Percentiles rank a stretch among this genome's conserved stretches.
phyloP scores from a whole-genome alignment of 2,113 vertebrate genomes.

The Cranoglanis bouderius region DNA sequence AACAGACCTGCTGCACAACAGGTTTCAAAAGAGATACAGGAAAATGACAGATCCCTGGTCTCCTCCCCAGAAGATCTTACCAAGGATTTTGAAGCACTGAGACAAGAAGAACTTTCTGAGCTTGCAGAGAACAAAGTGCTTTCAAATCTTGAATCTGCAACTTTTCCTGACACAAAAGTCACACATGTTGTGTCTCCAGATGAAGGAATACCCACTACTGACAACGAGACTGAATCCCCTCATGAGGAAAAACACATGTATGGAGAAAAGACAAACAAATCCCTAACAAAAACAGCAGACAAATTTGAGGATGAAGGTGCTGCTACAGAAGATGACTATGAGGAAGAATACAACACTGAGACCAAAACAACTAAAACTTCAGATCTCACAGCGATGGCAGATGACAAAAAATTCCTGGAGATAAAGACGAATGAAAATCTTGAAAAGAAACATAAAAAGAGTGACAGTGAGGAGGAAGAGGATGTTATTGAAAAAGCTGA shows the following conservation, averaged over 20 bases:
- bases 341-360: conserved; percentile 56
- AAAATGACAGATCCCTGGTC: conserved; percentile 79
- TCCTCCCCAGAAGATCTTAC: conserved; percentile 97
- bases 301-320: conserved; percentile 62
- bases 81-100: conserved; percentile 92
- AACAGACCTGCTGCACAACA: conserved; percentile 72
- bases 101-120: conserved; percentile 74
- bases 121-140: conserved; percentile 41
- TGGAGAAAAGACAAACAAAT: conserved; percentile 56
- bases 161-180: conserved; percentile 58
- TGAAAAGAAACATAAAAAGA: conserved; percentile 74
- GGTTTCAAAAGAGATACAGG: conserved; percentile 62
- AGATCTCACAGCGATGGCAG: conserved; percentile 39
- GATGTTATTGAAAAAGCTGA: conserved; percentile 93
- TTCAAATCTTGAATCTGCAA: conserved; percentile 43
- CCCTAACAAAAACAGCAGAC: conserved; percentile 55
- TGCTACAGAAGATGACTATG: conserved; percentile 57
- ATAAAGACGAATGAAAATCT: conserved; percentile 72
- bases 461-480: conserved; percentile 79
- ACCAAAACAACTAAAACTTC: conserved; percentile 33
- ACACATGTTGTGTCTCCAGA: conserved; percentile 62
- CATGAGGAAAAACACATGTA: conserved; percentile 64
- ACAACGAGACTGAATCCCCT: conserved; percentile 63
- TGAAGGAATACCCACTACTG: conserved; percentile 65
- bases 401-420: conserved; percentile 63